phyloP scores from a whole-genome alignment of 1,140 invertebrate genomes.

The Amphibalanus amphitrite region DNA sequence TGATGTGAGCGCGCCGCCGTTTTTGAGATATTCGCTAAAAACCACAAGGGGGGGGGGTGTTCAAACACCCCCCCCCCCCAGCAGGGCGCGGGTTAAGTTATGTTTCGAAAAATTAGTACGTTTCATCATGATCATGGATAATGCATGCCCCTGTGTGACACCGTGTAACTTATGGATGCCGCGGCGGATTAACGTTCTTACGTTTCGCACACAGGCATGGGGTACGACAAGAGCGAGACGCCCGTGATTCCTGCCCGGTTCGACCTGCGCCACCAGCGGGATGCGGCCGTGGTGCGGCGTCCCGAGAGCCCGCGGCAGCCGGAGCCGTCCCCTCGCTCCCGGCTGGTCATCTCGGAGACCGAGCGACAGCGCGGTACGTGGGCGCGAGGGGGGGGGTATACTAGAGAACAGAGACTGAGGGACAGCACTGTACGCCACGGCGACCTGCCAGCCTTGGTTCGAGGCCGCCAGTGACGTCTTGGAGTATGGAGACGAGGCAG shows the following conservation, averaged over 20 bases:
- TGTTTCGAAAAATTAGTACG: not conserved
- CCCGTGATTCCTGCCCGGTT: slow-evolving; percentile 17
- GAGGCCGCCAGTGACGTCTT: too few species aligned
- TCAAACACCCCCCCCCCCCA: too few species aligned
- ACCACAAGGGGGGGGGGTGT: too few species aligned
- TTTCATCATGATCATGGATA: not conserved
- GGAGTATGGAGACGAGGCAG: too few species aligned
- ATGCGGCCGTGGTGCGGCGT: not conserved
- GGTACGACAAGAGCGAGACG: slow-evolving; percentile 56
- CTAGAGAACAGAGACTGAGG: not conserved
- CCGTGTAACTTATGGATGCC: not conserved
- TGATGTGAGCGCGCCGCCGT: too few species aligned
- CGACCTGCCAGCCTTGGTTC: too few species aligned
- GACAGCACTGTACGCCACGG: not conserved
- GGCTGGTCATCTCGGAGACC: not conserved
- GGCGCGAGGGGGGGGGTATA: not conserved
- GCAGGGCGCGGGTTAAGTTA: not conserved
- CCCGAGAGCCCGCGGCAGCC: not conserved
- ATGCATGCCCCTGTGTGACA: not conserved
- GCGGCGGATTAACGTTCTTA: not conserved
- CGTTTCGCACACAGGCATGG: slow-evolving; percentile 33
- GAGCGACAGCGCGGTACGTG: not conserved
- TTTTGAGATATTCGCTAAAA: too few species aligned
- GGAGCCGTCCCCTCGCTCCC: not conserved
- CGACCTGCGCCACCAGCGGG: not conserved